These are phyloP conservation scores for Amiota communis DNA, from an alignment of 2,888 invertebrate species.

Conservation along the genomic window DNA sequence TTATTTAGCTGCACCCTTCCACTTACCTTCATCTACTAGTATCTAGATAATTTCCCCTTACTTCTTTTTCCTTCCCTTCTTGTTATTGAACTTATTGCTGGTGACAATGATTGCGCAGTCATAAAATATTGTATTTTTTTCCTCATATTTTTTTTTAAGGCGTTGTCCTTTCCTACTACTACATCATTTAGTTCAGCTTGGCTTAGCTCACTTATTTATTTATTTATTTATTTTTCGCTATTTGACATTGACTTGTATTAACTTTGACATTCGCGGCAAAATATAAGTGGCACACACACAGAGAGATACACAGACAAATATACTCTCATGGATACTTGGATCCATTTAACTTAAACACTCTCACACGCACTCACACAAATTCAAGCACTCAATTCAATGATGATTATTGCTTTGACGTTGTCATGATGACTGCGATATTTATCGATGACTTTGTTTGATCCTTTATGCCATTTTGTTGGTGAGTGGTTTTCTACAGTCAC, in stretches of 20 bases:
- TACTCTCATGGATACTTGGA: background rate
- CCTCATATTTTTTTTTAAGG: constrained; percentile 31
- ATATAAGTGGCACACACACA: constrained; percentile 13
- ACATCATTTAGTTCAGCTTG: constrained; percentile 42
- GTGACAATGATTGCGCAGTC: constrained; percentile 12
- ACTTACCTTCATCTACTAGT: background rate
- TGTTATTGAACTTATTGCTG: background rate
- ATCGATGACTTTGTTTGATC: background rate
- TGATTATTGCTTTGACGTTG: constrained; percentile 6
- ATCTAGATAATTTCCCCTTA: background rate
- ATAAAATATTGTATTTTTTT: background rate
- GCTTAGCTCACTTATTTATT: constrained; percentile 15
- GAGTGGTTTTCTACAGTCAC: too few relatives aligned
- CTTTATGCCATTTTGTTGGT: background rate
- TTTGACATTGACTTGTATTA: constrained; percentile 59
- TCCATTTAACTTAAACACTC: constrained; percentile 1
- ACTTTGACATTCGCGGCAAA: constrained; percentile 55
- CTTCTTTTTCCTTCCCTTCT: background rate
- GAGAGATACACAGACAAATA: constrained; percentile 14
- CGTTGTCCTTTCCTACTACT: constrained; percentile 26
- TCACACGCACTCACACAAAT: constrained; percentile 1
- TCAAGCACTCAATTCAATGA: background rate
- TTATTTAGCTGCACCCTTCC: constrained; percentile 25
- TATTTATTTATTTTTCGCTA: constrained; percentile 36
- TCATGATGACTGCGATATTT: constrained; percentile 1